Evolutionary conservation across 2,797 vertebrate species (phyloP).

Genomic region (Poecilia wingei): DNA sequence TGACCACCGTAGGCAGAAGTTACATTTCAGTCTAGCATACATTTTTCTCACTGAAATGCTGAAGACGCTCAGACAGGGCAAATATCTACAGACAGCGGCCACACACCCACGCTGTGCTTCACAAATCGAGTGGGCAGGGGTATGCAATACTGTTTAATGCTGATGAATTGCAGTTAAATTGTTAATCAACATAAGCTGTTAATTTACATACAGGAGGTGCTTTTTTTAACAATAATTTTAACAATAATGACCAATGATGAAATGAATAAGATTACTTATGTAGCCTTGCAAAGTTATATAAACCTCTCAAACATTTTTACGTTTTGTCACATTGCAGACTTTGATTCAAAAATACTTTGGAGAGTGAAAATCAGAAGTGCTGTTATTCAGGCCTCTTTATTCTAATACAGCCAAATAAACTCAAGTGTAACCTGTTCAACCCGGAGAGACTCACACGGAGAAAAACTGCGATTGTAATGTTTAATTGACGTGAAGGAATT

Average conservation of each 20-base stretch:
- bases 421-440: background rate
- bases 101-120: background rate
- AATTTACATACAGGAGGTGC: background rate
- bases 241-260: background rate
- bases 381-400: background rate
- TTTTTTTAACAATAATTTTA: background rate
- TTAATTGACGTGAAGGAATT: no score
- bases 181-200: background rate
- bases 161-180: conserved; percentile 1
- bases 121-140: background rate
- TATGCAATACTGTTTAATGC: background rate
- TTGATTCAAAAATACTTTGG: background rate
- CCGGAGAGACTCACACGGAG: no score
- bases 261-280: background rate
- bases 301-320: background rate
- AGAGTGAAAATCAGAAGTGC: background rate
- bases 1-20: background rate
- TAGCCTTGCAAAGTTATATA: background rate
- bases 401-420: background rate
- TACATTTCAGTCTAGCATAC: background rate
- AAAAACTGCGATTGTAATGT: no score
- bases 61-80: background rate
- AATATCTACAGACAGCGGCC: background rate
- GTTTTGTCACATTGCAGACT: background rate
- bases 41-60: background rate